Conservation (phyloP, 2,797 vertebrate genomes). For the Rhynchotus rufescens region DNA sequence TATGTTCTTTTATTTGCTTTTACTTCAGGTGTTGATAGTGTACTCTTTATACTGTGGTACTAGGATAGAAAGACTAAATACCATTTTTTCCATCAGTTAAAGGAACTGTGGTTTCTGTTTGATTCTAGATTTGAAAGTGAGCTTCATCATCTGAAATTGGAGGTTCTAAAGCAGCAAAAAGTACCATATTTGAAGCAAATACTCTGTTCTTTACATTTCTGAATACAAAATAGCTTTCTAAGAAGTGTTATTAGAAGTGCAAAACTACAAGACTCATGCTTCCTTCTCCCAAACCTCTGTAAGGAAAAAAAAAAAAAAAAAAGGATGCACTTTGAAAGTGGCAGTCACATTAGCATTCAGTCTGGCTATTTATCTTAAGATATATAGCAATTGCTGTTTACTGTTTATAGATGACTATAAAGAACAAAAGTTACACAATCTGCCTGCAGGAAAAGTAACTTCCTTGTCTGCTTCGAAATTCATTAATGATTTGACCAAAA, state of each 20-base stretch:
- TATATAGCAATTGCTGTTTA: neutral
- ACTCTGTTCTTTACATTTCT: neutral
- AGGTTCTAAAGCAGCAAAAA: neutral
- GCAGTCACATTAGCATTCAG: neutral
- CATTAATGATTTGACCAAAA: neutral
- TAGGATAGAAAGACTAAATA: neutral
- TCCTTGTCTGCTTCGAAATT: neutral
- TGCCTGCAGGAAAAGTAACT: neutral
- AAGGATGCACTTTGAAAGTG: neutral
- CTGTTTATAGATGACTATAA: neutral
- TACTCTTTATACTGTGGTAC: neutral
- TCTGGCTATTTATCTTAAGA: neutral
- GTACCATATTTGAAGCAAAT: neutral
- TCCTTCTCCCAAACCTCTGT: no score
- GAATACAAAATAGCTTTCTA: neutral
- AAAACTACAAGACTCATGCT: neutral
- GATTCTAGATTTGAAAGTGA: neutral
- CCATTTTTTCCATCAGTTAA: neutral
- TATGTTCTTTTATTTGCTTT: neutral
- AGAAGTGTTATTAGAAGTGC: neutral
- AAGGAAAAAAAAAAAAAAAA: neutral
- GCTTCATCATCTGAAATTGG: neutral
- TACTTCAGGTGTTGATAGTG: neutral
- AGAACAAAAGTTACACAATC: neutral
- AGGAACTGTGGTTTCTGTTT: neutral